phyloP scores from a whole-genome alignment of 2,113 vertebrate species.

The Percopsis transmontana region DNA sequence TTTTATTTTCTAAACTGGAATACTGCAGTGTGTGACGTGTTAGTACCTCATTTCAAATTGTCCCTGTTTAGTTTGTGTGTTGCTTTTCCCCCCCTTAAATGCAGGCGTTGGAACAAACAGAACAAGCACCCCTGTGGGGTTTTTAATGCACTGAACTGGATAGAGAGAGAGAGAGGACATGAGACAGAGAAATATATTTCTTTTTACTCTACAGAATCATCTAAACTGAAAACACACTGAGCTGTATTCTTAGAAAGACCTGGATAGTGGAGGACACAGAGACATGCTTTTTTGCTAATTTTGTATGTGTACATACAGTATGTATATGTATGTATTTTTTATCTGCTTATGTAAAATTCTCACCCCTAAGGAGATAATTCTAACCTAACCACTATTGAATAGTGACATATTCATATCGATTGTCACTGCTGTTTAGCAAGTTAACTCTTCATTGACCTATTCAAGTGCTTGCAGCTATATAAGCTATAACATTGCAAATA shows the following conservation, averaged over 20 bases:
- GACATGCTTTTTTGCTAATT: constrained; percentile 17
- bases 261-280: constrained; percentile 8
- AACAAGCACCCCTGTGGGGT: constrained; percentile 67
- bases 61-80: constrained; percentile 67
- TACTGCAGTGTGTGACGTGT: constrained; percentile 69
- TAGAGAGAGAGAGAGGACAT: constrained; percentile 41
- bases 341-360: constrained; percentile 13
- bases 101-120: constrained; percentile 78
- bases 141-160: constrained; percentile 74
- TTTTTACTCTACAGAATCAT: constrained; percentile 48
- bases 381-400: constrained; percentile 25
- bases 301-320: no score
- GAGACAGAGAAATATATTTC: constrained; percentile 25
- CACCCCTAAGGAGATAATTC: not conserved
- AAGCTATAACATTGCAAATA: constrained; percentile 1
- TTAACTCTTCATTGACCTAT: not conserved
- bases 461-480: constrained; percentile 6
- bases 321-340: no score
- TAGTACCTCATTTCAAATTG: constrained; percentile 77
- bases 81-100: constrained; percentile 62
- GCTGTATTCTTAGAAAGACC: constrained; percentile 46
- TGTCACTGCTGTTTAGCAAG: not conserved
- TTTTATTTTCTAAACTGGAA: constrained; percentile 55
- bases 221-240: constrained; percentile 51
- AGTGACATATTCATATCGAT: constrained; percentile 40